These are phyloP conservation scores for Altica lythri DNA, from an alignment of 2,888 invertebrate species.

Conservation along the genomic window DNA sequence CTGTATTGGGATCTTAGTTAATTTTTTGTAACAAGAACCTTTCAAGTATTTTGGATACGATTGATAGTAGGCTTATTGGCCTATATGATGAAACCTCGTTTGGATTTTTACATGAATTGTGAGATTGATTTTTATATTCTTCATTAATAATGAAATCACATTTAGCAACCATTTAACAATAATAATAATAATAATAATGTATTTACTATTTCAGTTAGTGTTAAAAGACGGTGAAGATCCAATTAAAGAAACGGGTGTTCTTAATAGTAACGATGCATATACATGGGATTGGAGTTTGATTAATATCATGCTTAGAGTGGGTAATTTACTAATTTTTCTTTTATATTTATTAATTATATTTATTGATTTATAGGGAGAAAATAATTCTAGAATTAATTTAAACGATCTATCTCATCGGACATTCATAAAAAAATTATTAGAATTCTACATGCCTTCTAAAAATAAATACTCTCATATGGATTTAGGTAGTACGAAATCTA, in stretches of 20 bases:
- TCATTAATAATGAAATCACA: no score
- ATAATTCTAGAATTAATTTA: constrained; percentile 54
- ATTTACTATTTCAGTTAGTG: constrained; percentile 47
- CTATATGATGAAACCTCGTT: no score
- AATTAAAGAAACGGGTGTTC: constrained; percentile 81
- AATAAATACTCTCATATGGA: constrained; percentile 88
- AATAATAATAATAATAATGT: constrained; percentile 13
- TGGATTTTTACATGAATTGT: no score
- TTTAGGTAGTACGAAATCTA: constrained; percentile 63
- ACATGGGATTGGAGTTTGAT: constrained; percentile 95
- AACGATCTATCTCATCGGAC: constrained; percentile 69
- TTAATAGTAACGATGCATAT: constrained; percentile 77
- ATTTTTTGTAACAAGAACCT: no score
- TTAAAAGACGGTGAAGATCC: constrained; percentile 61
- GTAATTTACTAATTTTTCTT: constrained; percentile 5
- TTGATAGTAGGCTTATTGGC: no score
- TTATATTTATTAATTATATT: background rate
- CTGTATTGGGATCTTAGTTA: no score
- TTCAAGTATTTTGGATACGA: no score
- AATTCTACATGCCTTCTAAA: constrained; percentile 85
- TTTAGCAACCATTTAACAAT: no score
- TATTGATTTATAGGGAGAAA: constrained; percentile 43
- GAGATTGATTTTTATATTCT: no score
- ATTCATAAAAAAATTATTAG: constrained; percentile 77
- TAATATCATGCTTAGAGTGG: constrained; percentile 77